Percentiles rank a stretch among this genome's conserved stretches.
phyloP scores from a whole-genome alignment of 2,888 invertebrate genomes.

The Acanthopleura granulata region DNA sequence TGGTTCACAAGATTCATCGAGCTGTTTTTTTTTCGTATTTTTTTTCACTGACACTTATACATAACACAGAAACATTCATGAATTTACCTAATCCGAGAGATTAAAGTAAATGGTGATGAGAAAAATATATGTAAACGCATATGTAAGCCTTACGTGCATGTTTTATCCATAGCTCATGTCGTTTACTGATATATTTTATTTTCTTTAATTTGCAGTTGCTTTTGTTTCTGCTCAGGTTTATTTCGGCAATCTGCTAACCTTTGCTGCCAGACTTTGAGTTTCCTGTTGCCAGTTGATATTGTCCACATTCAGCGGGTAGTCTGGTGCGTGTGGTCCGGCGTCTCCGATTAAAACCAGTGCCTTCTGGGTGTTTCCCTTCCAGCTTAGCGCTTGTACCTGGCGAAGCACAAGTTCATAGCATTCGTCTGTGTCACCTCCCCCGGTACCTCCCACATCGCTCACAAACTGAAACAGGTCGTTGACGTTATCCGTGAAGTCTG shows the following conservation, averaged over 20 bases:
- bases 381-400: constrained; percentile 25
- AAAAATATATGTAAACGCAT: too few species aligned
- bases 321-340: constrained; percentile 35
- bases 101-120: too few species aligned
- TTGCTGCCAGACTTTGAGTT: constrained; percentile 25
- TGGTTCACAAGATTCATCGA: too few species aligned
- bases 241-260: constrained; percentile 21
- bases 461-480: constrained; percentile 52
- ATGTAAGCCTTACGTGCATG: too few species aligned
- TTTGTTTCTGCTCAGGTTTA: too few species aligned
- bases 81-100: too few species aligned
- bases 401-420: constrained; percentile 37
- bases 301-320: constrained; percentile 23
- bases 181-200: too few species aligned
- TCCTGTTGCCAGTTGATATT: constrained; percentile 37
- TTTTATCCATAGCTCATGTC: too few species aligned
- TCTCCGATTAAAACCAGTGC: constrained; percentile 44
- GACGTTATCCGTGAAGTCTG: constrained; percentile 54
- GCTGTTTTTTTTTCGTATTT: too few species aligned
- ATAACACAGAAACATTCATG: too few species aligned
- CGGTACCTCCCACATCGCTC: constrained; percentile 48
- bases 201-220: too few species aligned
- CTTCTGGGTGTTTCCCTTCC: constrained; percentile 34
- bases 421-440: constrained; percentile 61
- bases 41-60: too few species aligned